These are phyloP conservation scores for Exephanes ischioxanthus DNA, from an alignment of 2,888 invertebrate genomes.

Conservation along the genomic window DNA sequence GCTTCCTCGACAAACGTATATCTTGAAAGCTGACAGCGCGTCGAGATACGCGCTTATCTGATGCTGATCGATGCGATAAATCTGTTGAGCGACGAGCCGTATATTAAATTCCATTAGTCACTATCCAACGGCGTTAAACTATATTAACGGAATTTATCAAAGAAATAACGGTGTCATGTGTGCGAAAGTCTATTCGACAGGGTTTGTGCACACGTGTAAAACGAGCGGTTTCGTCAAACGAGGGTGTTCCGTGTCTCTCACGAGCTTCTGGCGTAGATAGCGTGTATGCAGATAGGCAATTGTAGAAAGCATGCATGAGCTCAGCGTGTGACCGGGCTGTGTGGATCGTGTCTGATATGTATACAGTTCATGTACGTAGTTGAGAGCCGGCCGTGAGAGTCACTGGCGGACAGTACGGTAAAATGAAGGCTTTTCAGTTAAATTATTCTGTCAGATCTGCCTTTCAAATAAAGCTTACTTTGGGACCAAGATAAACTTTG, in stretches of 20 bases:
- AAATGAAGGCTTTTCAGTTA: conserved; percentile 52
- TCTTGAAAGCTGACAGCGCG: background rate
- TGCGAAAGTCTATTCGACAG: background rate
- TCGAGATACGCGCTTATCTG: background rate
- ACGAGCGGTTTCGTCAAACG: background rate
- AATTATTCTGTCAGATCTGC: conserved; percentile 76
- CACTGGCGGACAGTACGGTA: conserved; percentile 23
- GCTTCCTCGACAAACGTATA: background rate
- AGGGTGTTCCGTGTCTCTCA: background rate
- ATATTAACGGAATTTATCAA: background rate
- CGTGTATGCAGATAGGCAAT: conserved; percentile 43
- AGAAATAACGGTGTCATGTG: background rate
- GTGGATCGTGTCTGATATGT: conserved; percentile 9
- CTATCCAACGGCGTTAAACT: background rate
- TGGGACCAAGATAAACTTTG: conserved; percentile 38
- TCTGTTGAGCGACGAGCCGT: background rate
- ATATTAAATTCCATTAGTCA: background rate
- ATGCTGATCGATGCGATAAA: background rate
- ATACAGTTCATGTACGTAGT: background rate
- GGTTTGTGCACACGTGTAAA: no score
- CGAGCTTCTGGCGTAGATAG: background rate
- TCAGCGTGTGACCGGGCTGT: background rate
- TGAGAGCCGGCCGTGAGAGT: background rate
- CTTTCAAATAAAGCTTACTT: conserved; percentile 73
- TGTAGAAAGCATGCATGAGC: background rate